These are phyloP conservation scores for Huso huso DNA, from an alignment of 2,797 vertebrate genomes.

Conservation along the genomic window DNA sequence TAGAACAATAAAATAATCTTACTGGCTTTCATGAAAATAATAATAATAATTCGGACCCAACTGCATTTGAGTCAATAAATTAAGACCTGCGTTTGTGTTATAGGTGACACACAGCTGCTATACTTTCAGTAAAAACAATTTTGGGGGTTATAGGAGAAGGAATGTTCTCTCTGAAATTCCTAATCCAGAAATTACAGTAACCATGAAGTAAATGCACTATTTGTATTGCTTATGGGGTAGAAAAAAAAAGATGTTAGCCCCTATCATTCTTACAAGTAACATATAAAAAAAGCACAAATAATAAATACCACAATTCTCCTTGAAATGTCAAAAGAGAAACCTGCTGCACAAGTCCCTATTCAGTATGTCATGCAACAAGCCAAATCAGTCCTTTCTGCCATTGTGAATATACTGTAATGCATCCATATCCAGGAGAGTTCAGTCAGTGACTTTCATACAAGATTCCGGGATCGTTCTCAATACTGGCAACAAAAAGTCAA, in stretches of 20 bases:
- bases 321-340: slow-evolving; percentile 53
- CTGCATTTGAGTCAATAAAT: too few species aligned
- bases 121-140: too few species aligned
- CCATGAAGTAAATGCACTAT: slow-evolving; percentile 24
- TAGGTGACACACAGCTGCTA: too few species aligned
- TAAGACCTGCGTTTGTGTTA: too few species aligned
- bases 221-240: too few species aligned
- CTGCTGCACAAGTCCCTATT: slow-evolving; percentile 43
- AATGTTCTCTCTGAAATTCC: background rate
- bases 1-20: too few species aligned
- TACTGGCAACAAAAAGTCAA: slow-evolving; percentile 14
- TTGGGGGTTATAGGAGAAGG: too few species aligned
- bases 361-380: slow-evolving; percentile 49
- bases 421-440: slow-evolving; percentile 17
- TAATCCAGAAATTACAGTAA: slow-evolving; percentile 34
- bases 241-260: too few species aligned
- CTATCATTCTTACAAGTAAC: slow-evolving; percentile 36
- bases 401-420: background rate
- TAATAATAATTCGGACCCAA: too few species aligned
- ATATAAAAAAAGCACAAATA: slow-evolving; percentile 51
- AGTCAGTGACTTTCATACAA: slow-evolving; percentile 35
- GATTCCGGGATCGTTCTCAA: slow-evolving; percentile 46
- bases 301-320: slow-evolving; percentile 57
- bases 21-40: too few species aligned
- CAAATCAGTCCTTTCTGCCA: background rate